phyloP scores from a whole-genome alignment of 2,888 invertebrate genomes.

The Drosophila meridionalis region DNA sequence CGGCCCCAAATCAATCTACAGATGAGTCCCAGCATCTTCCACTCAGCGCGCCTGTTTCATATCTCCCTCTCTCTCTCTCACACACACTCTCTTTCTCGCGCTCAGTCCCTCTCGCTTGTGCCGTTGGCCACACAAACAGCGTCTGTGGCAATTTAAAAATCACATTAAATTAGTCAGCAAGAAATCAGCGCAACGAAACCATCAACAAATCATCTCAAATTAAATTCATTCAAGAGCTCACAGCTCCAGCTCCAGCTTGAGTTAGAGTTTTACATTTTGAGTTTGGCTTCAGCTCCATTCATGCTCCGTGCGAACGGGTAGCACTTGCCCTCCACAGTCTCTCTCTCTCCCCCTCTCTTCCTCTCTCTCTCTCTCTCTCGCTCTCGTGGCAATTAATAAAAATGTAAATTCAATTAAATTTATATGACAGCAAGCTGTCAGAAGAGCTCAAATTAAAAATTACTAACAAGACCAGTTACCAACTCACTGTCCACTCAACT shows the following conservation, averaged over 20 bases:
- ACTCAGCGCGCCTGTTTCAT: slow-evolving; percentile 11
- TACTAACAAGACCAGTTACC: slow-evolving; percentile 79
- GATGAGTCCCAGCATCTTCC: slow-evolving; percentile 31
- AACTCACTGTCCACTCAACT: slow-evolving; percentile 16
- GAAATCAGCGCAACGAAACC: slow-evolving; percentile 81
- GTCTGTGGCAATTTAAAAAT: slow-evolving; percentile 78
- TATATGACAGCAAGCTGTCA: slow-evolving; percentile 84
- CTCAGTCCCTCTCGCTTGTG: background rate
- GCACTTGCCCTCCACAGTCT: slow-evolving; percentile 30
- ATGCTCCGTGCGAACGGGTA: slow-evolving; percentile 57
- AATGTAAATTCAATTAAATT: slow-evolving; percentile 85
- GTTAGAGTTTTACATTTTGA: slow-evolving; percentile 7
- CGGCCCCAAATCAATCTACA: slow-evolving; percentile 69
- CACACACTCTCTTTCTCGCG: background rate
- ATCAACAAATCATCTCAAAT: slow-evolving; percentile 81
- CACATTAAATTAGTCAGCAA: slow-evolving; percentile 83
- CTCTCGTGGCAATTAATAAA: slow-evolving; percentile 82
- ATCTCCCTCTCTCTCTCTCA: background rate
- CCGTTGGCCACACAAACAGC: slow-evolving; percentile 65
- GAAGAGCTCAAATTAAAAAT: slow-evolving; percentile 84
- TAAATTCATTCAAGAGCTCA: slow-evolving; percentile 76
- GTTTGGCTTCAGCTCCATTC: slow-evolving; percentile 53
- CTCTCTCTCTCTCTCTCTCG: slow-evolving; percentile 2
- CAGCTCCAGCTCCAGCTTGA: slow-evolving; percentile 22
- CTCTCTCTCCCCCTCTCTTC: background rate